phyloP scores from a whole-genome alignment of 2,888 invertebrate species.

The Drosophila yooni region DNA sequence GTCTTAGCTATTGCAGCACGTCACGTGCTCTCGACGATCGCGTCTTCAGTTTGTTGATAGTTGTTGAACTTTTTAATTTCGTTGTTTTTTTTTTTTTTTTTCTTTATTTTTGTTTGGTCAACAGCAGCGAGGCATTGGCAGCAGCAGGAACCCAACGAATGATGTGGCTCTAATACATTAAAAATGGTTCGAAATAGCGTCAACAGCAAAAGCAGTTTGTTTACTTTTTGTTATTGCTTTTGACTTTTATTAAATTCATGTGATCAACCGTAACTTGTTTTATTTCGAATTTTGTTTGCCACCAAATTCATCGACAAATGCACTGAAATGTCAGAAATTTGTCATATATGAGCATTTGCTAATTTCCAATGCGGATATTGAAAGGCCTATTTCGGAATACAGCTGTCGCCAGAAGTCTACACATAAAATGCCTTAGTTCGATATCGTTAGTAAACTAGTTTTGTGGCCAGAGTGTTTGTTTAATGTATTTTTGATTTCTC shows the following conservation, averaged over 20 bases:
- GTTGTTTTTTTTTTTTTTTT: not conserved
- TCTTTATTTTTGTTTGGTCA: constrained; percentile 11
- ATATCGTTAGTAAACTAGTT: constrained; percentile 20
- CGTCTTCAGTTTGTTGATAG: constrained; percentile 39
- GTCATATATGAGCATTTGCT: constrained; percentile 52
- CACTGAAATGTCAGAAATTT: constrained; percentile 55
- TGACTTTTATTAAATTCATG: constrained; percentile 60
- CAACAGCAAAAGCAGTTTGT: constrained; percentile 64
- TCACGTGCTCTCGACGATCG: constrained; percentile 65
- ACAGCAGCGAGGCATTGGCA: constrained; percentile 37
- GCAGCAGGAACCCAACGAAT: constrained; percentile 62
- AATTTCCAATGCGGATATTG: constrained; percentile 66
- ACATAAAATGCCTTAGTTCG: constrained; percentile 24
- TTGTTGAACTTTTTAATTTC: constrained; percentile 12
- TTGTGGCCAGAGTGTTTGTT: constrained; percentile 19
- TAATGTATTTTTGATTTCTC: constrained; percentile 9
- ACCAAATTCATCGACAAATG: constrained; percentile 57
- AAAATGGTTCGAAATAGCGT: constrained; percentile 10
- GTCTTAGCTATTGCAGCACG: constrained; percentile 41
- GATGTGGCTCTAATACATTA: constrained; percentile 14
- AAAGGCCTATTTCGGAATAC: constrained; percentile 17
- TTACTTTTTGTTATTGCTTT: constrained; percentile 50
- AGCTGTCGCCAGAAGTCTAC: constrained; percentile 17
- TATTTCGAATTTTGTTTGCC: constrained; percentile 14
- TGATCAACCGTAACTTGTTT: constrained; percentile 57